phyloP scores from a whole-genome alignment of 1,140 invertebrate species.

The Matsumurasca onukii region DNA sequence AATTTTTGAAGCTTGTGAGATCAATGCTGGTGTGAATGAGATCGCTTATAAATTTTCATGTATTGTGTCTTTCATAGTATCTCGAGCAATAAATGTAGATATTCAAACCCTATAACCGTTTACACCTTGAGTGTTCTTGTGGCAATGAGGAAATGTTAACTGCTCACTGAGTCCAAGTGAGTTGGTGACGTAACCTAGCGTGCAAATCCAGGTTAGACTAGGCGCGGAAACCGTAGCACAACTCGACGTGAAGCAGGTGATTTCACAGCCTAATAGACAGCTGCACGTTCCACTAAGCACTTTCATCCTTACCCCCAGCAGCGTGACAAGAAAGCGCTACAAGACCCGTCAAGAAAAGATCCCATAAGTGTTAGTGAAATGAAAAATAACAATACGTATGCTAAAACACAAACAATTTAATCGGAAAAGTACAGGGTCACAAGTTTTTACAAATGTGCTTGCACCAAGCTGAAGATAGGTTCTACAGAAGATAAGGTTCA shows the following conservation, averaged over 20 bases:
- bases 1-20: too few species aligned
- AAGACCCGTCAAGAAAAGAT: conserved; percentile 7
- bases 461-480: conserved; percentile 8
- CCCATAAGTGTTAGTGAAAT: conserved; percentile 20
- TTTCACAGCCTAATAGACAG: conserved; percentile 19
- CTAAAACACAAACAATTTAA: conserved; percentile 6
- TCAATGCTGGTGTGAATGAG: too few species aligned
- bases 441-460: conserved; percentile 23
- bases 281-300: conserved; percentile 6
- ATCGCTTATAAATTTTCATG: too few species aligned
- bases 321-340: conserved; percentile 15
- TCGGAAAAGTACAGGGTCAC: conserved; percentile 16
- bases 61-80: too few species aligned
- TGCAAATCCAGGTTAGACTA: not conserved
- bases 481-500: too few species aligned
- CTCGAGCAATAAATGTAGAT: too few species aligned
- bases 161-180: too few species aligned
- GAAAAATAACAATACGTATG: conserved; percentile 14
- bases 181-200: not conserved
- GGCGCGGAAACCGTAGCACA: not conserved
- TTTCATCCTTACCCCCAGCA: conserved; percentile 5
- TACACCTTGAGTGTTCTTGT: too few species aligned
- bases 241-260: not conserved
- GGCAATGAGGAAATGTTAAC: too few species aligned
- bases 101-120: too few species aligned